Base-by-base conservation (phyloP, 2,113 vertebrate genomes). In the Pterocles burchelli region DNA sequence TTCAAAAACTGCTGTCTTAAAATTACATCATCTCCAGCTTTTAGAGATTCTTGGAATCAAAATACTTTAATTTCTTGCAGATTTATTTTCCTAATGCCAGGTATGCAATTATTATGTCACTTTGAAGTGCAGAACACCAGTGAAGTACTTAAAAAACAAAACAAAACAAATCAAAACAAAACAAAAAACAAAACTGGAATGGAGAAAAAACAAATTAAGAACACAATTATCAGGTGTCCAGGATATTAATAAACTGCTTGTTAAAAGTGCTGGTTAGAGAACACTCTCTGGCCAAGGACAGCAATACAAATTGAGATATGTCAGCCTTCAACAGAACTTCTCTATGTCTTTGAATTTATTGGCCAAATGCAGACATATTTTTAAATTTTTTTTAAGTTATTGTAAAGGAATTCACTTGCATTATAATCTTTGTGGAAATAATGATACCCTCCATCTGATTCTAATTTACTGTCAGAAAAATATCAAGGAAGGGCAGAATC, bases 381-480 rank as follows among this genome's bases (percentile, higher is more conserved):
- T 57, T 57, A 86, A 70, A 25, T 5, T 10, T 48, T 36, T 48
- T 52, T 43, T 7, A 46, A 34, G 13, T 54, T 62, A n/a, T 58
- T 74, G 33, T 51, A 84, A 66, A 84, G 24, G 29, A 80, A 78
- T 83, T 85, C 7, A 46, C 93, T 93, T 95, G 59, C 55, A 66
- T 88, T 6, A 61, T 66, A 80, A 66, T 75, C 17, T 61, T 91
- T 62, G 31, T 88, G 63, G 65, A 92, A 90, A 89, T 68, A 76
- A 94, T 57, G 31, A 66, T 46, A 67, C 8, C 51, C 92, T 93
- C 78, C 93, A 93, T 96, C 91, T 93, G 93, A 96, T 93, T 95
- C 90, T 83, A 93, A 96, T 96, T 90, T 91, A 67, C 73, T 80
- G 43, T 66, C 71, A 92, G 84, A 83, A 92, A 85, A 91, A 86